These are phyloP conservation scores for Belonocnema kinseyi DNA, from an alignment of 1,140 invertebrate species.

Conservation along the genomic window DNA sequence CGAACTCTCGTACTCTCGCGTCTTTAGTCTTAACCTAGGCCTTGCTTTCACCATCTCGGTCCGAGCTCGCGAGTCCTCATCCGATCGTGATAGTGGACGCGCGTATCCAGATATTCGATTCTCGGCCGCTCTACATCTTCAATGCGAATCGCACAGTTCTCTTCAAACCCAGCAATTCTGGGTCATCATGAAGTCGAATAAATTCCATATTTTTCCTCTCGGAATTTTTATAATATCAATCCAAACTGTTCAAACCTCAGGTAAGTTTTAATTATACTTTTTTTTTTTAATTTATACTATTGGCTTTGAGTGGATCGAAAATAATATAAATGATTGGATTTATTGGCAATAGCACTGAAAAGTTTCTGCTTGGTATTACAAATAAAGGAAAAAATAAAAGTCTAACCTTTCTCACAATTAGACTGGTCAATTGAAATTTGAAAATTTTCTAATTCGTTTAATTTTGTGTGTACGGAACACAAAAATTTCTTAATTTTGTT, in stretches of 20 bases:
- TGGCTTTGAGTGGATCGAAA: too few relatives aligned
- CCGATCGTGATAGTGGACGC: conserved; percentile 38
- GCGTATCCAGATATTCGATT: conserved; percentile 37
- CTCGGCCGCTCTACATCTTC: conserved; percentile 34
- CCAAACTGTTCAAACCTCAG: background rate
- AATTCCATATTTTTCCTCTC: conserved; percentile 15
- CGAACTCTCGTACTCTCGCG: background rate
- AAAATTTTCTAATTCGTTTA: too few relatives aligned
- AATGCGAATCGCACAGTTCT: conserved; percentile 32
- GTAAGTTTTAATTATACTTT: background rate
- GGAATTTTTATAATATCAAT: conserved; percentile 13
- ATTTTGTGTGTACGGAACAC: too few relatives aligned
- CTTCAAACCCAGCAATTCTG: conserved; percentile 39
- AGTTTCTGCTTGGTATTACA: too few relatives aligned
- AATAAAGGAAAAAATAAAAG: too few relatives aligned
- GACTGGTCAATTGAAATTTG: too few relatives aligned
- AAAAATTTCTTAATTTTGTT: too few relatives aligned
- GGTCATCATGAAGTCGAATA: conserved; percentile 44
- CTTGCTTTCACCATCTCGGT: conserved; percentile 57
- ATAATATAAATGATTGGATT: too few relatives aligned
- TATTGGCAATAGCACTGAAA: too few relatives aligned
- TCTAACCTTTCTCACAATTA: too few relatives aligned
- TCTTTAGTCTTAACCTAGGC: conserved; percentile 44
- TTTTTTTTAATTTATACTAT: background rate
- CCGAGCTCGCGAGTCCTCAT: conserved; percentile 36